These are phyloP conservation scores for Bombus pascuorum DNA, from an alignment of 1,140 invertebrate genomes.

Conservation along the genomic window DNA sequence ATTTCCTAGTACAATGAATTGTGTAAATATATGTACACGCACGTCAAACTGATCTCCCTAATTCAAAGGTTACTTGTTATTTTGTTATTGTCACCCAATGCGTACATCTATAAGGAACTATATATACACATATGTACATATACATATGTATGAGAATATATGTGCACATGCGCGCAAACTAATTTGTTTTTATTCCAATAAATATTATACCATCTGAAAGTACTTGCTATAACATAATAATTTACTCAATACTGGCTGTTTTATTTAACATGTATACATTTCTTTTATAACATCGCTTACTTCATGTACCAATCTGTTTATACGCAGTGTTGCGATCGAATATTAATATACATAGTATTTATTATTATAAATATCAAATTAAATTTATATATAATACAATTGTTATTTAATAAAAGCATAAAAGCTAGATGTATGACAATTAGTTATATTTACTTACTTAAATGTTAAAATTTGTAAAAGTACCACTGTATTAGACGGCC, in stretches of 20 bases:
- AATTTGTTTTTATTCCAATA: not conserved
- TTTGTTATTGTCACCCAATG: not conserved
- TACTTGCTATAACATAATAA: not conserved
- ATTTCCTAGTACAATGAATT: not conserved
- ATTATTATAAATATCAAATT: not conserved
- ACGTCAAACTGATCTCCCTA: conserved; percentile 42
- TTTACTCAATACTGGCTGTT: not conserved
- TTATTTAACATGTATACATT: not conserved
- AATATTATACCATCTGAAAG: not conserved
- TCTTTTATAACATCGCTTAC: not conserved
- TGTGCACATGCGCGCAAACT: not conserved
- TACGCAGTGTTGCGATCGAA: not conserved
- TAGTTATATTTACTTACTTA: not conserved
- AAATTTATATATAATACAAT: not conserved
- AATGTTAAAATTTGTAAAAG: not conserved
- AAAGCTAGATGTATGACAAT: not conserved
- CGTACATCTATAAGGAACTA: not conserved
- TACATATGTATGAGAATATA: no score
- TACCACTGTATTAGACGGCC: conserved; percentile 44
- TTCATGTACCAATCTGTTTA: not conserved
- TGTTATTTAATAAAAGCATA: not conserved
- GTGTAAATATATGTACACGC: no score
- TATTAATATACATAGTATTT: not conserved
- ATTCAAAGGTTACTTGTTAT: conserved; percentile 60
- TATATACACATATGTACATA: not conserved